These are phyloP conservation scores for Pyxicephalus adspersus DNA, from an alignment of 2,113 vertebrate genomes.

Conservation along the genomic window DNA sequence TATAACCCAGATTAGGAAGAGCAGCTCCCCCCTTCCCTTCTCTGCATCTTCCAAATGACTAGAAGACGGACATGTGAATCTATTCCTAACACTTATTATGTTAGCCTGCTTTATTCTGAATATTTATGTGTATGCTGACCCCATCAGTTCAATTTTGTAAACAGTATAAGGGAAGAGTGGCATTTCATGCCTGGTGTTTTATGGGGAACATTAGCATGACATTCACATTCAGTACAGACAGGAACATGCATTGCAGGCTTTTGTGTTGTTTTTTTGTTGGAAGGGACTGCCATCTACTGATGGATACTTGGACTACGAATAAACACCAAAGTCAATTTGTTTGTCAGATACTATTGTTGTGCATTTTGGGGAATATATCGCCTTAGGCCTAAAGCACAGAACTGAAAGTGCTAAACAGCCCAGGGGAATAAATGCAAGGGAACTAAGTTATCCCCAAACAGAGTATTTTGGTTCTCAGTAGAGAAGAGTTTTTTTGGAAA, in stretches of 20 bases:
- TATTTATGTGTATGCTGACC: background rate
- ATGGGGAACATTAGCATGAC: background rate
- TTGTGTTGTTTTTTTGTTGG: background rate
- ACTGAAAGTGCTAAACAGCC: too few species aligned
- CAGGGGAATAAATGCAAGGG: too few species aligned
- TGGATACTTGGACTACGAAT: background rate
- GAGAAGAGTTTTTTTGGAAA: too few species aligned
- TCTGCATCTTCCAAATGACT: background rate
- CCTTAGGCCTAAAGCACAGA: too few species aligned
- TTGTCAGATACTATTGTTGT: too few species aligned
- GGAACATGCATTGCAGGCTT: conserved; percentile 6
- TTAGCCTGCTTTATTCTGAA: background rate
- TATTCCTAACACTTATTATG: background rate
- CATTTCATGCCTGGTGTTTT: conserved; percentile 25
- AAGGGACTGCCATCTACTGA: conserved; percentile 32
- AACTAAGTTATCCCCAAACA: too few species aligned
- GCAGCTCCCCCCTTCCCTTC: background rate
- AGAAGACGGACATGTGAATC: background rate
- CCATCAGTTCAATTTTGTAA: conserved; percentile 1
- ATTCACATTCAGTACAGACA: conserved; percentile 2
- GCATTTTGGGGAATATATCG: too few species aligned
- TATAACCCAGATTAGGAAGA: background rate
- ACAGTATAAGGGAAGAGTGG: background rate
- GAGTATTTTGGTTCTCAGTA: too few species aligned
- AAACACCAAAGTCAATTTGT: too few species aligned